A percentile compares a stretch with the other conserved stretches of the same genome.
These are phyloP conservation scores for Chaetodon trifascialis DNA, from an alignment of 2,113 vertebrate genomes.

Conservation along the genomic window DNA sequence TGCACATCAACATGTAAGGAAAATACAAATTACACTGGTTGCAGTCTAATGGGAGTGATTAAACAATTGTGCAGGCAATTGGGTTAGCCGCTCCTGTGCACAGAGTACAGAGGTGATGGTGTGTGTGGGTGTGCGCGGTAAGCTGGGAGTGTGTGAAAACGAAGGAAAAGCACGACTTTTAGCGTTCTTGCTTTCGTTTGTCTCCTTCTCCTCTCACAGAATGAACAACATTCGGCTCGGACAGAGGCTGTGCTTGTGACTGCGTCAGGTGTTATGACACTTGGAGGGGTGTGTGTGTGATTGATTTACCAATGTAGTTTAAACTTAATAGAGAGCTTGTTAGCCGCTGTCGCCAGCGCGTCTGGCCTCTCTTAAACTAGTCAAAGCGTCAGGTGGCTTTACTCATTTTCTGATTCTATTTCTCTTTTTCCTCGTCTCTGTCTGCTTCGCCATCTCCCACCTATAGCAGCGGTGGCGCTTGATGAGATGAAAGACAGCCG, in stretches of 20 bases:
- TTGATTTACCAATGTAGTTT: slow-evolving; percentile 65
- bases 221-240: slow-evolving; percentile 35
- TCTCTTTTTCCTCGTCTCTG: slow-evolving; percentile 16
- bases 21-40: slow-evolving; percentile 81
- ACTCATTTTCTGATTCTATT: slow-evolving; percentile 41
- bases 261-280: slow-evolving; percentile 40
- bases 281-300: slow-evolving; percentile 28
- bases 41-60: slow-evolving; percentile 82
- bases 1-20: slow-evolving; percentile 45
- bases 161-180: slow-evolving; percentile 14
- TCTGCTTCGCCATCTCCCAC: slow-evolving; percentile 33
- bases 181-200: slow-evolving; percentile 8
- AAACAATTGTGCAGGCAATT: slow-evolving; percentile 85
- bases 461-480: slow-evolving; percentile 16
- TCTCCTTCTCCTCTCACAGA: not conserved
- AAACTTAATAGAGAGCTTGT: slow-evolving; percentile 75
- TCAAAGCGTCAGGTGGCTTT: slow-evolving; percentile 70
- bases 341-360: slow-evolving; percentile 53
- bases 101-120: slow-evolving; percentile 61
- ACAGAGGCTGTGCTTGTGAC: slow-evolving; percentile 47
- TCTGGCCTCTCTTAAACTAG: slow-evolving; percentile 70
- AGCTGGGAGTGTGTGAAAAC: slow-evolving; percentile 24
- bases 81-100: slow-evolving; percentile 73
- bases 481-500: slow-evolving; percentile 68
- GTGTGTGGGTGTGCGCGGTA: not conserved